These are phyloP conservation scores for Sturnira hondurensis DNA, from an alignment of 2,113 vertebrate species.

Conservation along the genomic window DNA sequence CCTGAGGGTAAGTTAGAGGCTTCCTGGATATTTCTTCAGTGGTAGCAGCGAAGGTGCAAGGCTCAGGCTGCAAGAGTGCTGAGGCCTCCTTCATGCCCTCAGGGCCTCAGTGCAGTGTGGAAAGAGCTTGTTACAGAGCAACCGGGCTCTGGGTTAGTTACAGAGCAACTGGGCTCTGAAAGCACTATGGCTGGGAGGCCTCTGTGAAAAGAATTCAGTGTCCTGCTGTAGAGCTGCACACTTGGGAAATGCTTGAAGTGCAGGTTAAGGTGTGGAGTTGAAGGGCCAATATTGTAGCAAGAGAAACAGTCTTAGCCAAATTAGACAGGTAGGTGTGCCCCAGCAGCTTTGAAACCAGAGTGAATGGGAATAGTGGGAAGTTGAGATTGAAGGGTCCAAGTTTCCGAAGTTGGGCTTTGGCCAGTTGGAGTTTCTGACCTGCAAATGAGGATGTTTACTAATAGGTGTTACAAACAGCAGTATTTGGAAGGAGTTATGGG, in stretches of 20 bases:
- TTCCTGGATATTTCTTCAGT: rapidly evolving
- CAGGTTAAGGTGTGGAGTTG: too few species aligned
- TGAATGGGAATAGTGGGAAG: background rate
- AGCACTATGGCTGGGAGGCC: background rate
- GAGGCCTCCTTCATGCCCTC: background rate
- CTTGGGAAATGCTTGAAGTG: background rate
- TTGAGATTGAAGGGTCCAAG: background rate
- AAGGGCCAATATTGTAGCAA: too few species aligned
- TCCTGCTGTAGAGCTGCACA: background rate
- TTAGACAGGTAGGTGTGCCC: background rate
- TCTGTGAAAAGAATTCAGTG: background rate
- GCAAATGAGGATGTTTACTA: background rate
- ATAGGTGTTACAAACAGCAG: background rate
- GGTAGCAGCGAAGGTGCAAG: background rate
- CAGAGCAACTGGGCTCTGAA: background rate
- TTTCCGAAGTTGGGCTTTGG: background rate
- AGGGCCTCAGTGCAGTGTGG: rapidly evolving
- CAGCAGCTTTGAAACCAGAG: too few species aligned
- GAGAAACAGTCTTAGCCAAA: background rate
- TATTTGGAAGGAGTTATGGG: background rate
- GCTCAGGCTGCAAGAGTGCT: background rate
- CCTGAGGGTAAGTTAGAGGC: background rate
- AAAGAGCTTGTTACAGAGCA: background rate
- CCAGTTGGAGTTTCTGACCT: background rate
- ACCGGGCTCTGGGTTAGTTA: background rate